Conservation (phyloP, 2,888 invertebrate genomes). For the Vannuccia rotundouncinata region DNA sequence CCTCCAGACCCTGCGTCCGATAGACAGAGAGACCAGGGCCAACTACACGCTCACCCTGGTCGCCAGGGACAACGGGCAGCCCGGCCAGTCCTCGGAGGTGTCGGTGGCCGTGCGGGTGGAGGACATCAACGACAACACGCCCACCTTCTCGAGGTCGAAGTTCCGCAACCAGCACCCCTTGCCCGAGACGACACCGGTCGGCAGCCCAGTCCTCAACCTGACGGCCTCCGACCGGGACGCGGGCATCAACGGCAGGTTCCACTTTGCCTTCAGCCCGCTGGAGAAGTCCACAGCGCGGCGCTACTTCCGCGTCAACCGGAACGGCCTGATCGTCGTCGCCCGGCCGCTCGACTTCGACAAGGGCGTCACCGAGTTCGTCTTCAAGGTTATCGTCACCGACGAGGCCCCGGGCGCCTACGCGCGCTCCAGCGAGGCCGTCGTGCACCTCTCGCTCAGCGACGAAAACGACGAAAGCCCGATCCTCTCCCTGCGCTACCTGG, state of each 20-base stretch:
- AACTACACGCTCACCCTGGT: slow-evolving; percentile 1
- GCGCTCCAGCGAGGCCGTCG: background rate
- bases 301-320: slow-evolving; percentile 21
- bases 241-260: slow-evolving; percentile 27
- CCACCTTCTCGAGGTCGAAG: slow-evolving; percentile 1
- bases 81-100: background rate
- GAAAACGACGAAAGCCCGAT: slow-evolving; percentile 28
- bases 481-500: background rate
- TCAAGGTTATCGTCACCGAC: slow-evolving; percentile 23
- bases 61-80: background rate
- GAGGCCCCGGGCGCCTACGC: slow-evolving; percentile 11
- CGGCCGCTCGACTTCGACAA: slow-evolving; percentile 27
- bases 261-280: background rate
- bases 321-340: slow-evolving; percentile 5
- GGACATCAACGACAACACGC: slow-evolving; percentile 30
- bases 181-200: slow-evolving; percentile 24
- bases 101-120: background rate
- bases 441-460: slow-evolving; percentile 1
- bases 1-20: background rate
- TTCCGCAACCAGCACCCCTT: background rate
- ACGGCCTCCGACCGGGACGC: slow-evolving; percentile 13
- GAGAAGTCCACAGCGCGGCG: slow-evolving; percentile 7
- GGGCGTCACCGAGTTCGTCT: slow-evolving; percentile 7
- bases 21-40: slow-evolving; percentile 21
- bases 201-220: background rate